Conservation (phyloP, 2,888 invertebrate genomes). For the Ischnus inquisitorius region DNA sequence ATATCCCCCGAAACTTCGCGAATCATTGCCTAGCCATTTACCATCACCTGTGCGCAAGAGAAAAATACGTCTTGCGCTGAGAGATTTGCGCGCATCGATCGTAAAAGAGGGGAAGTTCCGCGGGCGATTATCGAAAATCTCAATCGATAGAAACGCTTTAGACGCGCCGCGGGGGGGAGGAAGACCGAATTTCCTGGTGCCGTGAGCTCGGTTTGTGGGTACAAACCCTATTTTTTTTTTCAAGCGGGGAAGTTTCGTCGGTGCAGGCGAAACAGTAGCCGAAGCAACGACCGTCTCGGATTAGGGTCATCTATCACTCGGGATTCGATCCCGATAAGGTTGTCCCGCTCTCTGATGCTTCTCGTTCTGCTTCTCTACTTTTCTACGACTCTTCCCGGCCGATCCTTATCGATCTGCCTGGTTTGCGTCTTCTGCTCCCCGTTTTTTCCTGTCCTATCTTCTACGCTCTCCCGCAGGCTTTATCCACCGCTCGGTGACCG, state of each 20-base stretch:
- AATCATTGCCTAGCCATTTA: slow-evolving; percentile 40
- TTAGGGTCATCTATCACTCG: slow-evolving; percentile 82
- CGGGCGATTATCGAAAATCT: slow-evolving; percentile 8
- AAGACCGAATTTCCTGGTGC: not conserved
- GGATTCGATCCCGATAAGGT: slow-evolving; percentile 79
- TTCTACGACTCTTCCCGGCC: slow-evolving; percentile 57
- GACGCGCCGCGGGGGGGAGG: not conserved
- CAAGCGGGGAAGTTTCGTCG: slow-evolving; percentile 38
- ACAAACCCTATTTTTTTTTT: slow-evolving; percentile 39
- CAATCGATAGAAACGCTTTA: slow-evolving; percentile 41
- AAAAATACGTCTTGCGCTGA: slow-evolving; percentile 14
- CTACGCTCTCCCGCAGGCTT: slow-evolving; percentile 49
- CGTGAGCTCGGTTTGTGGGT: slow-evolving; percentile 13
- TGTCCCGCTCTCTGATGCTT: slow-evolving; percentile 70
- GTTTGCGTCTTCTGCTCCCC: slow-evolving; percentile 30
- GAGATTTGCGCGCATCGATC: slow-evolving; percentile 7
- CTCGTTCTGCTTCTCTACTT: slow-evolving; percentile 67
- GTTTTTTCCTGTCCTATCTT: slow-evolving; percentile 20
- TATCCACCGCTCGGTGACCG: slow-evolving; percentile 47
- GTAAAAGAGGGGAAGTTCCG: not conserved
- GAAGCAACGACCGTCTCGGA: slow-evolving; percentile 70
- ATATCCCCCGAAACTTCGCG: slow-evolving; percentile 15
- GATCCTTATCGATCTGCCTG: slow-evolving; percentile 77
- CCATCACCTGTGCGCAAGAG: slow-evolving; percentile 35
- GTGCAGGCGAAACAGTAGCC: slow-evolving; percentile 33